Evolutionary conservation across 2,888 invertebrate species (phyloP).

Genomic region (Trissolcus japonicus): DNA sequence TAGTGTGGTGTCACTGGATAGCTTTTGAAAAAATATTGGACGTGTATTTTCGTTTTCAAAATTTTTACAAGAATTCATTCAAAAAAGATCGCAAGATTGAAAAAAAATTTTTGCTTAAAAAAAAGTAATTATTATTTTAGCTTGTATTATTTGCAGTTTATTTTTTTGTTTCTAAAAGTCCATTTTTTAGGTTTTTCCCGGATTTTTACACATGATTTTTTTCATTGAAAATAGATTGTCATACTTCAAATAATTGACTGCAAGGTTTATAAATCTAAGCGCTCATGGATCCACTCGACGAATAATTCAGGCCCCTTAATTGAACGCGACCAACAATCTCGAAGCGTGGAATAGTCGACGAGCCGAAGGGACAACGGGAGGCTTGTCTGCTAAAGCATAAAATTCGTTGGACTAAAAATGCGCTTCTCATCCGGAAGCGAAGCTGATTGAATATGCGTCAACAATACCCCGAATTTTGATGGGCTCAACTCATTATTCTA

Average conservation of each 20-base stretch:
- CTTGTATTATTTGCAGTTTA: no score
- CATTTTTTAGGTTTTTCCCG: no score
- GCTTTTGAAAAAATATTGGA: no score
- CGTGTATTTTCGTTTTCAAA: no score
- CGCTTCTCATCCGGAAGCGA: conserved; percentile 13
- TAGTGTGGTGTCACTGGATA: no score
- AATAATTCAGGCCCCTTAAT: conserved; percentile 65
- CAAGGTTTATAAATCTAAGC: conserved; percentile 10
- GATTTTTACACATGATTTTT: background rate
- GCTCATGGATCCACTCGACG: conserved; percentile 43
- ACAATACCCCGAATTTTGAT: conserved; percentile 30
- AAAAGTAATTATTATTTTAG: no score
- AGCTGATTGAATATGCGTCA: conserved; percentile 26
- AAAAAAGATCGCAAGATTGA: no score
- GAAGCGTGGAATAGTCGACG: conserved; percentile 45
- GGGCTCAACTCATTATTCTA: background rate
- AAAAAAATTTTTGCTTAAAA: no score
- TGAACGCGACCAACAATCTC: conserved; percentile 59
- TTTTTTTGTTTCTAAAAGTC: background rate
- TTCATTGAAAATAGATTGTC: conserved; percentile 5
- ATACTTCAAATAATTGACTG: background rate
- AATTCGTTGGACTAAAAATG: conserved; percentile 42
- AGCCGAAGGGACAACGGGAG: conserved; percentile 39
- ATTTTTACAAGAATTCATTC: no score
- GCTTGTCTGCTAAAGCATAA: conserved; percentile 33